phyloP scores from a whole-genome alignment of 92 coral and sea anemone species.

The Virgularia gustaviana region DNA sequence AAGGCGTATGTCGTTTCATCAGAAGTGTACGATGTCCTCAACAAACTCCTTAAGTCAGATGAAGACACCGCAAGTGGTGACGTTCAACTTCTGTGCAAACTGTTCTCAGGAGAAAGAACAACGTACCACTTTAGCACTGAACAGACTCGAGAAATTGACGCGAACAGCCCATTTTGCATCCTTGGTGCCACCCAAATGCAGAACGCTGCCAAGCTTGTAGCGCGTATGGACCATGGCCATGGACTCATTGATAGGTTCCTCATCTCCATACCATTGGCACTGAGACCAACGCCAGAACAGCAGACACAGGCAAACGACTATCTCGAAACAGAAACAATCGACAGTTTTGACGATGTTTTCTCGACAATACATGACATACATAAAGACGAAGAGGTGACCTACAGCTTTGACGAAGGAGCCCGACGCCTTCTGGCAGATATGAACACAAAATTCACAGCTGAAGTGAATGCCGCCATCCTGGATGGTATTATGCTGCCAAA shows the following conservation, averaged over 20 bases:
- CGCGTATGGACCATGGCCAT: constrained; percentile 57
- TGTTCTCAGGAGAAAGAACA: constrained; percentile 43
- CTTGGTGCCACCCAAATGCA: constrained; percentile 59
- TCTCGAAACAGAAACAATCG: constrained; percentile 1
- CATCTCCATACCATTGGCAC: constrained; percentile 47
- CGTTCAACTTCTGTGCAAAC: constrained; percentile 54
- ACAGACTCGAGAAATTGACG: constrained; percentile 24
- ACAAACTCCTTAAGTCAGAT: constrained; percentile 54
- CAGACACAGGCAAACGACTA: background rate
- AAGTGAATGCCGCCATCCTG: background rate
- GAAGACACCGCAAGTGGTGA: constrained; percentile 56
- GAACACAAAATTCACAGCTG: background rate
- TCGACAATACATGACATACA: background rate
- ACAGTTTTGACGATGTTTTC: constrained; percentile 1
- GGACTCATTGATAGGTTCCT: constrained; percentile 49
- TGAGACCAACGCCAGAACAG: constrained; percentile 33
- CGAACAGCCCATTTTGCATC: constrained; percentile 54
- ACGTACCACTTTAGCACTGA: constrained; percentile 54
- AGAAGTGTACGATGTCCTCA: constrained; percentile 49
- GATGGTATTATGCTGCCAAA: too few species aligned
- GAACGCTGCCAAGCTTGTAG: constrained; percentile 52
- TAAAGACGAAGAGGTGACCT: background rate
- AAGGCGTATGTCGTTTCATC: constrained; percentile 42
- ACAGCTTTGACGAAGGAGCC: background rate
- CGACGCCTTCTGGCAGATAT: background rate